These are phyloP conservation scores for Bovichtus diacanthus DNA, from an alignment of 2,797 vertebrate species.

Conservation along the genomic window DNA sequence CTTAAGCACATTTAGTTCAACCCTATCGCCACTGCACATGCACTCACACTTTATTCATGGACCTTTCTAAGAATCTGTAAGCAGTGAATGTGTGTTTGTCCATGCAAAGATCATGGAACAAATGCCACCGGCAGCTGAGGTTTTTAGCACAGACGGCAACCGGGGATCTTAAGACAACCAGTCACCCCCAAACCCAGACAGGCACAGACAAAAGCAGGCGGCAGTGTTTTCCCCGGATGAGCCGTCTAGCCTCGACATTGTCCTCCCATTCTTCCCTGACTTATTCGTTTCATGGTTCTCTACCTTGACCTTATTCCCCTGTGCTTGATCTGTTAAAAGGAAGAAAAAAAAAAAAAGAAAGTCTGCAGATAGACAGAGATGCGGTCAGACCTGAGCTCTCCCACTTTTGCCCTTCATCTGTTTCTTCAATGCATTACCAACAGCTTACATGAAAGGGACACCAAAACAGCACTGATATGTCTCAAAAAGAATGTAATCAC, in stretches of 20 bases:
- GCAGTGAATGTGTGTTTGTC: constrained; percentile 34
- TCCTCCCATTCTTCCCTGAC: constrained; percentile 43
- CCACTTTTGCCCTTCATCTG: constrained; percentile 13
- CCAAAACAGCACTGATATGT: neutral
- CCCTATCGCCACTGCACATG: constrained; percentile 12
- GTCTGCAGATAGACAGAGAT: constrained; percentile 26
- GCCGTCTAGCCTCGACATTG: constrained; percentile 36
- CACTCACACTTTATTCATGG: constrained; percentile 29
- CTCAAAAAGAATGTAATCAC: neutral
- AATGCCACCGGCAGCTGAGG: constrained; percentile 42
- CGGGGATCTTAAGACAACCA: constrained; percentile 37
- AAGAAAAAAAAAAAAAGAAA: constrained; percentile 10
- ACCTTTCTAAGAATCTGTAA: constrained; percentile 22
- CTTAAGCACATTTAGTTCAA: constrained; percentile 35
- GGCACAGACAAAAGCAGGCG: constrained; percentile 50
- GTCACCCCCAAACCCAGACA: constrained; percentile 47
- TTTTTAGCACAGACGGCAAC: constrained; percentile 20
- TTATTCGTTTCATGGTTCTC: constrained; percentile 49
- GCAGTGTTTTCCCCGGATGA: constrained; percentile 49
- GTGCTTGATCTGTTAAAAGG: constrained; percentile 46
- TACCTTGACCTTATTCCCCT: constrained; percentile 62
- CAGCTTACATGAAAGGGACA: neutral
- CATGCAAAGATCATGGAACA: constrained; percentile 37
- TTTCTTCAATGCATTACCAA: constrained; percentile 29
- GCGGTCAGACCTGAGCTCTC: constrained; percentile 35